These are phyloP conservation scores for Aphidius gifuensis DNA, from an alignment of 1,140 invertebrate genomes.

Conservation along the genomic window DNA sequence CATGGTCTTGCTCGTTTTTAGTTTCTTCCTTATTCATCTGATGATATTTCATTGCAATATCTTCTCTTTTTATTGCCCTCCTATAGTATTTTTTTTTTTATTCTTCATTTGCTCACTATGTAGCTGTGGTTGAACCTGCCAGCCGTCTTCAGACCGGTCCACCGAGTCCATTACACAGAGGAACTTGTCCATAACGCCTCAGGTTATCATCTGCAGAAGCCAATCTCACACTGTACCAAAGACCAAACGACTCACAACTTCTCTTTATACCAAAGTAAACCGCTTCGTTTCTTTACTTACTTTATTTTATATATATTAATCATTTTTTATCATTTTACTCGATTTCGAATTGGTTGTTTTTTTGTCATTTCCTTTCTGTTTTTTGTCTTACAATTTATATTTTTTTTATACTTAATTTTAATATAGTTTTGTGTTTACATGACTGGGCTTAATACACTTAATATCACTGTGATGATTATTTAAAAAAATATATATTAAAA, in stretches of 20 bases:
- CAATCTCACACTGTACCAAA: slow-evolving; percentile 44
- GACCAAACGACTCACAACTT: slow-evolving; percentile 4
- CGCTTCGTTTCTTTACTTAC: neutral
- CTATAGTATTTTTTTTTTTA: slow-evolving; percentile 25
- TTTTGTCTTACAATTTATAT: too few relatives aligned
- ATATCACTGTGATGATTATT: too few relatives aligned
- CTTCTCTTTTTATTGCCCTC: slow-evolving; percentile 4
- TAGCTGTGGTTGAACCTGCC: slow-evolving; percentile 10
- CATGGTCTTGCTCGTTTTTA: slow-evolving; percentile 16
- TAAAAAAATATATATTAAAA: too few relatives aligned
- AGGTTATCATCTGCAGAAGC: slow-evolving; percentile 51
- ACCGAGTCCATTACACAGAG: slow-evolving; percentile 35
- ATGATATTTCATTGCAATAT: slow-evolving; percentile 1
- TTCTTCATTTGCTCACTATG: slow-evolving; percentile 19
- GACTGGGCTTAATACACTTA: too few relatives aligned
- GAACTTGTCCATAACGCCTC: slow-evolving; percentile 47
- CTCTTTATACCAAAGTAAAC: slow-evolving; percentile 7
- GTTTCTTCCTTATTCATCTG: slow-evolving; percentile 1
- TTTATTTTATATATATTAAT: neutral
- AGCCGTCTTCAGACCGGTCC: slow-evolving; percentile 24
- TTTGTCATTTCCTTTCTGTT: too few relatives aligned
- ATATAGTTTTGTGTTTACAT: too few relatives aligned
- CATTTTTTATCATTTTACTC: neutral
- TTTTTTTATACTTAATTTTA: too few relatives aligned
- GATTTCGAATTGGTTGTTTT: neutral